Conservation (phyloP, 2,113 vertebrate genomes). For the Scolopax mira region DNA sequence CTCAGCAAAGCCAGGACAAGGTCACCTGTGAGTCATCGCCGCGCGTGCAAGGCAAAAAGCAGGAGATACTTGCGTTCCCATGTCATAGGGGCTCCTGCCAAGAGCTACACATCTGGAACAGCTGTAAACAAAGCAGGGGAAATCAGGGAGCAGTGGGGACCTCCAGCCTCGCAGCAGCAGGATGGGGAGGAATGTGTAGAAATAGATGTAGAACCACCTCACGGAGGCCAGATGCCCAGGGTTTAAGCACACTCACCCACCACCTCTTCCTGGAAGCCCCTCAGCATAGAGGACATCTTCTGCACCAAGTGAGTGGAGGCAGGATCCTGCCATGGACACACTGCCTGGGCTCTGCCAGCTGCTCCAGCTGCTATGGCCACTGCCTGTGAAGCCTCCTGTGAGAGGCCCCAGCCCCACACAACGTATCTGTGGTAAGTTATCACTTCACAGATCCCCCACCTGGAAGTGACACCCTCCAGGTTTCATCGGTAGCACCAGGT, state of each 20-base stretch:
- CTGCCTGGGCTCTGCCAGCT: background rate
- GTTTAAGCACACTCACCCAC: background rate
- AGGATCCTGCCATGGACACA: background rate
- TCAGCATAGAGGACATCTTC: rapidly evolving
- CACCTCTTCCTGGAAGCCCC: background rate
- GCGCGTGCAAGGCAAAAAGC: background rate
- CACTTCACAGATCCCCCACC: background rate
- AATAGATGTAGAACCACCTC: background rate
- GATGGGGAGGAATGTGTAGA: background rate
- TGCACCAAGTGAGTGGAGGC: rapidly evolving
- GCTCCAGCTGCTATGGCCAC: background rate
- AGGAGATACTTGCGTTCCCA: background rate
- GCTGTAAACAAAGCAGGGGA: conserved; percentile 33
- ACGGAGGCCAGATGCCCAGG: background rate
- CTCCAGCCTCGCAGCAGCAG: background rate
- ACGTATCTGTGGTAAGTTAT: rapidly evolving
- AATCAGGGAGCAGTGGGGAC: background rate
- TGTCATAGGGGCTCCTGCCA: background rate
- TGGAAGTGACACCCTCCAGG: background rate
- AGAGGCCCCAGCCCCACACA: background rate
- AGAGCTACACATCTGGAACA: conserved; percentile 32
- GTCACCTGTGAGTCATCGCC: background rate
- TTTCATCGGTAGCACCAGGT: background rate
- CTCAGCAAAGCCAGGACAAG: background rate
- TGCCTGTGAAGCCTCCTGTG: background rate